Conservation (phyloP, 2,797 vertebrate species). For the Parambassis ranga region DNA sequence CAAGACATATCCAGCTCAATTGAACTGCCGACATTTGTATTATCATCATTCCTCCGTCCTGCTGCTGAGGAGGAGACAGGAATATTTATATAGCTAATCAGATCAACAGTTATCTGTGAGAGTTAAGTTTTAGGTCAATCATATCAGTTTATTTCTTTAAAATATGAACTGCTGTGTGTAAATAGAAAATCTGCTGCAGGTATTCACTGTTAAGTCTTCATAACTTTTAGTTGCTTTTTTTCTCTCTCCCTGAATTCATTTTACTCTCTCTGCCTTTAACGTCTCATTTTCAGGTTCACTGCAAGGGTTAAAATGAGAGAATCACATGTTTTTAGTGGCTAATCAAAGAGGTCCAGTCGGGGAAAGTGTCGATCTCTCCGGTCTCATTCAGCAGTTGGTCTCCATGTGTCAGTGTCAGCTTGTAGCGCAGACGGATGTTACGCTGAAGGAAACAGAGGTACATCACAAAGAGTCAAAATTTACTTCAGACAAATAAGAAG, state of each 20-base stretch:
- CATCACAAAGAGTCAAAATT: background rate
- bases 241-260: background rate
- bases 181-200: background rate
- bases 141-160: too few relatives aligned
- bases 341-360: slow-evolving; percentile 74
- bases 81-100: too few relatives aligned
- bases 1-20: too few relatives aligned
- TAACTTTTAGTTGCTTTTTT: background rate
- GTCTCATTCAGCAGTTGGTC: slow-evolving; percentile 68
- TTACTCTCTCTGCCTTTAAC: background rate
- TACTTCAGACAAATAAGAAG: background rate
- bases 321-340: slow-evolving; percentile 1
- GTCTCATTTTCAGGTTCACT: background rate
- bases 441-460: slow-evolving; percentile 56
- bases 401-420: slow-evolving; percentile 79
- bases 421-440: slow-evolving; percentile 82
- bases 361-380: slow-evolving; percentile 83
- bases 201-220: background rate
- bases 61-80: too few relatives aligned
- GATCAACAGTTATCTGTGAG: too few relatives aligned
- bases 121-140: too few relatives aligned
- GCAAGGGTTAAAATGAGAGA: background rate
- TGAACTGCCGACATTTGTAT: too few relatives aligned
- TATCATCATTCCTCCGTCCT: too few relatives aligned
- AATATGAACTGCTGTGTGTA: too few relatives aligned